A percentile compares a stretch with the other conserved stretches of the same genome.
phyloP scores from a whole-genome alignment of 2,113 vertebrate genomes.

The Condylura cristata region DNA sequence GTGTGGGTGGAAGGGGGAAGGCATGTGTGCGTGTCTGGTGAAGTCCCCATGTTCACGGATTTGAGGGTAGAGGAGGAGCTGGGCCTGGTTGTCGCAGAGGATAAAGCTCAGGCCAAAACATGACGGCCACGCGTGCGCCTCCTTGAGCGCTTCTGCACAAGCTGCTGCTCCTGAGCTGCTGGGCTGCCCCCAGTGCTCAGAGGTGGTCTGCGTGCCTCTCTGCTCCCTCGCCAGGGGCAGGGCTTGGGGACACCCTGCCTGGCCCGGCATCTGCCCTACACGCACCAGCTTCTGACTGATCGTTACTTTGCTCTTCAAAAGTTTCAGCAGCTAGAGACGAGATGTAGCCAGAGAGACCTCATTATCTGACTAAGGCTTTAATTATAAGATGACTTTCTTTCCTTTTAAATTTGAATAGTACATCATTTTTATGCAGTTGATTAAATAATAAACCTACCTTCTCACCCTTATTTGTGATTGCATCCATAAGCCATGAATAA shows the following conservation, averaged over 20 bases:
- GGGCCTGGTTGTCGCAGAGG: not conserved
- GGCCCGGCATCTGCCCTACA: not conserved
- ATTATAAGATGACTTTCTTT: slow-evolving; percentile 73
- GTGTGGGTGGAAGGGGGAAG: no score
- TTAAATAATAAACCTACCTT: slow-evolving; percentile 78
- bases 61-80: not conserved
- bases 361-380: slow-evolving; percentile 67
- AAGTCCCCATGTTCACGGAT: not conserved
- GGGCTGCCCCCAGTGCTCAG: no score
- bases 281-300: not conserved
- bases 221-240: not conserved
- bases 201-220: not conserved
- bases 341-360: slow-evolving; percentile 65
- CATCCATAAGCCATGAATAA: slow-evolving; percentile 82
- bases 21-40: no score
- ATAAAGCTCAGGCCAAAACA: not conserved
- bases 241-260: not conserved
- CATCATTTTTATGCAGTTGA: slow-evolving; percentile 78
- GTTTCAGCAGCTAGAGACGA: slow-evolving; percentile 45
- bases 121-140: not conserved
- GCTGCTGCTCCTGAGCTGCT: not conserved
- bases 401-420: slow-evolving; percentile 77
- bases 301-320: slow-evolving; percentile 33
- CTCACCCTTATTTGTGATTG: slow-evolving; percentile 81
- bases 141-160: not conserved